Percentiles rank a stretch among this genome's conserved stretches.
Evolutionary conservation across 2,113 vertebrate species (phyloP).

Genomic region (Aldabrachelys gigantea): DNA sequence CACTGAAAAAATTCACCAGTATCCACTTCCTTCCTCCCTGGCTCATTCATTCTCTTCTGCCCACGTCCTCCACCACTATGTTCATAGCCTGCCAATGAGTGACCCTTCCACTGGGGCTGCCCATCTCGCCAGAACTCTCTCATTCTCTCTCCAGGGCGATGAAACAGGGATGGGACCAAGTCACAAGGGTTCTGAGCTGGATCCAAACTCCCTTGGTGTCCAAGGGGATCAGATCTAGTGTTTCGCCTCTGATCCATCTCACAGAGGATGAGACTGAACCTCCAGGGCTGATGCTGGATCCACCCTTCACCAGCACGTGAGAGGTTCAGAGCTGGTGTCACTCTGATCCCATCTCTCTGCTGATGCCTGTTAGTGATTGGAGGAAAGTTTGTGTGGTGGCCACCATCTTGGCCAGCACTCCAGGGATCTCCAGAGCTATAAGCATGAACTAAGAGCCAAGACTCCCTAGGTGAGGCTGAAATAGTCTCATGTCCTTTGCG

Average conservation of each 20-base stretch:
- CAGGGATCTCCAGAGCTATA: background rate
- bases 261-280: background rate
- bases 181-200: background rate
- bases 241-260: background rate
- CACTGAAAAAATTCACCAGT: background rate
- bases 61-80: fast-evolving
- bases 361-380: background rate
- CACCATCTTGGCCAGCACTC: background rate
- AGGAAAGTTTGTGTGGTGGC: background rate
- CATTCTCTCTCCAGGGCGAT: background rate
- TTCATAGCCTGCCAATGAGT: background rate
- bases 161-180: background rate
- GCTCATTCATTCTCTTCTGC: background rate
- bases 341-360: background rate
- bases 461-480: background rate
- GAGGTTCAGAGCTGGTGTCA: background rate
- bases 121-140: background rate
- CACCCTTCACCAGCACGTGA: background rate
- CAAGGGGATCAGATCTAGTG: background rate
- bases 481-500: background rate
- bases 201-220: background rate
- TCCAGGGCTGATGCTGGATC: background rate
- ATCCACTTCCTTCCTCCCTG: background rate
- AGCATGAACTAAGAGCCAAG: background rate
- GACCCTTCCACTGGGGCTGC: background rate